Base-by-base conservation (phyloP, 2,113 vertebrate genomes). In the Centropus bengalensis region DNA sequence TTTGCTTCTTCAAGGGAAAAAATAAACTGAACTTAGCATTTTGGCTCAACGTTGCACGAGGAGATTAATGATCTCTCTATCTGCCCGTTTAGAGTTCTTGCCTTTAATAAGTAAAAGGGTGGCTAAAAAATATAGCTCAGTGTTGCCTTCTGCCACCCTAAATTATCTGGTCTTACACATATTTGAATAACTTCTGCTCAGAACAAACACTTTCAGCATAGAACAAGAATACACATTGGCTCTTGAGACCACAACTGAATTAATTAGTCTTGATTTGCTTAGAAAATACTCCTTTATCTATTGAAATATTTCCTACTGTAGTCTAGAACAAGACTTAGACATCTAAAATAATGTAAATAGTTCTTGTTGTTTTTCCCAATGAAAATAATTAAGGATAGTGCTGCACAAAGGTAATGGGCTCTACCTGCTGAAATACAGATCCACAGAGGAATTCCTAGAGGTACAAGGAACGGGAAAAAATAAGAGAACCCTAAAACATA, bases 241-340 rank as follows among this genome's bases (percentile, higher is more conserved):
- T 98, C 96, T 94, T 93, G 95, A 97, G 96, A 97, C 96, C 64
- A 27, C 95, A 98, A 96, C 95, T 96, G 96, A 94, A 96, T 97
- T 97, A 98, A 98, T 98, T 98, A 98, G 98, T 97, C 98, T 96
- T 96, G 97, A 98, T 98, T 98, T 97, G 93, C 96, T 97, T 97
- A 86, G 96, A 97, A 98, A 98, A 98, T 96, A 96, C 91, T 94
- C 96, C 95, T 98, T 97, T 85, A 94, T 96, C 93, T 97, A 82
- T 96, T 97, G 94, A 96, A 97, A 96, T 94, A 96, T 96, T 93
- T 97, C 85, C 85, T 96, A 33, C 91, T 87, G 75, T 80, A 93
- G 75, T 91, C 85, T 96, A 96, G 96, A 96, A 96, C 70, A 89
- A 97, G 98, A 96, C 89, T 94, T 96, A 92, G 16, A 87, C 95